Conservation (phyloP, 23 tunicate species). For the Ascidia mentula region DNA sequence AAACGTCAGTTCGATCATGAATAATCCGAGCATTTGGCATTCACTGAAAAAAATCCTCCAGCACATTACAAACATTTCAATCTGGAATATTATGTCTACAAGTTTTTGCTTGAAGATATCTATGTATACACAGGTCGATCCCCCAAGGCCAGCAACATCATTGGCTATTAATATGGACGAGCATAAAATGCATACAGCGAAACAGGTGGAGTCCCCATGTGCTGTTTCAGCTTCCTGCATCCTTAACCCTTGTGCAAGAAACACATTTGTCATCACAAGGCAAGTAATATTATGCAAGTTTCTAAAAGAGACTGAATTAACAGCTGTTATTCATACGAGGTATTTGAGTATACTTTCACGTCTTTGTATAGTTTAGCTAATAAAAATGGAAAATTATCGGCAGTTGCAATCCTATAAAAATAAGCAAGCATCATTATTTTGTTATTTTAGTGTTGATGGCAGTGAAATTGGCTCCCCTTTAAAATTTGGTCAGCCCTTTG, state of each 20-base stretch:
- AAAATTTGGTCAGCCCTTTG: constrained; percentile 94
- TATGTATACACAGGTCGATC: constrained; percentile 22
- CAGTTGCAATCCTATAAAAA: neutral
- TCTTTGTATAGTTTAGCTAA: too few species aligned
- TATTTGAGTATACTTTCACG: too few species aligned
- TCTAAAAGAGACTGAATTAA: neutral
- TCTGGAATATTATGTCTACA: too few species aligned
- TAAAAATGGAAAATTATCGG: neutral
- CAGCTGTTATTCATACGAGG: too few species aligned
- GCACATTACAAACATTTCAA: too few species aligned
- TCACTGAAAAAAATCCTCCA: too few species aligned
- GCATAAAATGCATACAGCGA: constrained; percentile 54
- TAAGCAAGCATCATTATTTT: neutral
- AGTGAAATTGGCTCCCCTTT: constrained; percentile 55
- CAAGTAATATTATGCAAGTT: neutral
- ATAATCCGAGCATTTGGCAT: too few species aligned
- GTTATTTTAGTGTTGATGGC: constrained; percentile 80
- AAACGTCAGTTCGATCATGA: too few species aligned
- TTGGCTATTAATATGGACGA: constrained; percentile 86
- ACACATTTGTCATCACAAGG: constrained; percentile 82
- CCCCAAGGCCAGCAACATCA: constrained; percentile 69
- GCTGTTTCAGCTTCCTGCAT: constrained; percentile 58
- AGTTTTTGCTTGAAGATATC: too few species aligned
- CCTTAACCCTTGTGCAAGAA: constrained; percentile 73
- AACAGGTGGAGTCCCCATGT: constrained; percentile 64